Evolutionary conservation across 2,888 invertebrate genomes (phyloP), one percentile per base, ranked within the genome.

Genomic region (Falcaria lacertinaria): DNA sequence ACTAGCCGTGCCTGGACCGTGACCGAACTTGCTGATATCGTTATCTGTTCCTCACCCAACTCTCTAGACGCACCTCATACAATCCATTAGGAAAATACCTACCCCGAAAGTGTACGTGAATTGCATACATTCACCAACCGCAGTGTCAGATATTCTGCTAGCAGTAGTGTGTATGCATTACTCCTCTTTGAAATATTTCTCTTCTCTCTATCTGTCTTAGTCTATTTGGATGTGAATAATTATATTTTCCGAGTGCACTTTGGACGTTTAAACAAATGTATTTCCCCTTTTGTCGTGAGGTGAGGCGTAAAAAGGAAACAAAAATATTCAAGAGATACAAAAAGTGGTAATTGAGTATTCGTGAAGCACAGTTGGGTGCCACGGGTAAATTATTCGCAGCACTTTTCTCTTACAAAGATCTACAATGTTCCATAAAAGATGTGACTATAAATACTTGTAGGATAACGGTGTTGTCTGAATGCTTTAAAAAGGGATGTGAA

Each of bases 321-420:
- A 59, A 66, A 67, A 60, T 64, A 64, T 64, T 68, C 57, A 59
- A 57, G 53, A 54, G 60, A 72, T 69, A 76, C 74, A 73, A 80
- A 71, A 80, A 74, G 68, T 70, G 64, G 70, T 79, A 80, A 80
- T 80, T 76, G 74, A 74, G 74, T 77, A 76, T 76, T 79, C 76
- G 66, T 54, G 61, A 64, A 76, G 68, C 67, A 64, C 74, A 74
- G 70, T 75, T 58, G 63, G 64, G 69, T 54, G 63, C 54, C 49
- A 63, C 54, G 62, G 64, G 67, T 71, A 70, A 76, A 74, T 77
- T 78, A 79, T 76, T 69, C 69, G 52, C 47, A 54, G 62, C 53
- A 53, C 48, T 58, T 52, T 61, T 56, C 49, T 50, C 58, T 53
- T 53, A 57, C 60, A 52, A 54, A 48, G 66, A 67, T 59, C 58